Evolutionary conservation across 2,888 invertebrate genomes (phyloP).

Genomic region (Blomia tropicalis): DNA sequence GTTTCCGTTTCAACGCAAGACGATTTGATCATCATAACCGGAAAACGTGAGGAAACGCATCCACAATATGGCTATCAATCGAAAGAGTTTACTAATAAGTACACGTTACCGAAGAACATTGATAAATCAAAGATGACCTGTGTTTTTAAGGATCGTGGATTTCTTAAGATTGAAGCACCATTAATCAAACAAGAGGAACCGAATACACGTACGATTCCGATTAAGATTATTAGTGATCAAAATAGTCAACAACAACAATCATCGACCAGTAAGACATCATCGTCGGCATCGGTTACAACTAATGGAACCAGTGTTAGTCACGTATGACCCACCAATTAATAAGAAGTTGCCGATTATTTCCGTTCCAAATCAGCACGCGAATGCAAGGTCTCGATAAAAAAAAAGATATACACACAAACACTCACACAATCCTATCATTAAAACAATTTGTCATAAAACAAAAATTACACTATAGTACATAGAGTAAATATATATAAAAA

Average conservation of each 20-base stretch:
- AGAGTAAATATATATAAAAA: too few species aligned
- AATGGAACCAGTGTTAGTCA: background rate
- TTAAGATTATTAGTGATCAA: background rate
- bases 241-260: too few species aligned
- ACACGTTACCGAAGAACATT: background rate
- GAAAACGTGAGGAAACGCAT: background rate
- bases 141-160: background rate
- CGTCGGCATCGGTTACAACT: background rate
- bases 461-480: too few species aligned
- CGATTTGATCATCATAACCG: conserved; percentile 6
- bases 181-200: background rate
- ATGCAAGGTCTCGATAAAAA: too few species aligned
- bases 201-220: background rate
- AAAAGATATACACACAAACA: too few species aligned
- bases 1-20: background rate
- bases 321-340: background rate
- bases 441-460: too few species aligned
- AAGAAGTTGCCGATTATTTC: background rate
- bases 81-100: conserved; percentile 5
- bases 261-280: background rate
- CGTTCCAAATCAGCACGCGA: background rate
- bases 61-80: background rate
- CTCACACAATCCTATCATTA: too few species aligned
- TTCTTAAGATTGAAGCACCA: conserved; percentile 9
- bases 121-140: background rate